These are phyloP conservation scores for Eupithecia insigniata DNA, from an alignment of 2,888 invertebrate genomes.

Conservation along the genomic window DNA sequence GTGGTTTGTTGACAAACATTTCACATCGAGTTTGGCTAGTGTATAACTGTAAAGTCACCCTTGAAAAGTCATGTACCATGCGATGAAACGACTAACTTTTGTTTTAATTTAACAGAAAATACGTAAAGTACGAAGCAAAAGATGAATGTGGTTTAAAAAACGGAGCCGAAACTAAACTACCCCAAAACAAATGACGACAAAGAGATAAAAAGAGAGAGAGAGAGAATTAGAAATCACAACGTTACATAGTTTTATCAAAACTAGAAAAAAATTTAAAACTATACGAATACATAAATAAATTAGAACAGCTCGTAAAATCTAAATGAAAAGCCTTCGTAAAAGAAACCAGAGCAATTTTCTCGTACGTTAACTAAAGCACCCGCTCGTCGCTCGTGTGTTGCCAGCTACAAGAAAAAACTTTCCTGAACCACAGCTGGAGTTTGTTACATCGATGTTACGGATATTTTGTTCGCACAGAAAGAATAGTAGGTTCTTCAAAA, in stretches of 20 bases:
- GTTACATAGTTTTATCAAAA: not conserved
- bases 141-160: not conserved
- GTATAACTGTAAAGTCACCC: too few relatives aligned
- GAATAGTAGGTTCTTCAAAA: not conserved
- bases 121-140: not conserved
- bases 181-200: too few relatives aligned
- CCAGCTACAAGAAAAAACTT: constrained; percentile 28
- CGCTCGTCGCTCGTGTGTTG: constrained; percentile 28
- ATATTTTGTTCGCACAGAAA: constrained; percentile 30
- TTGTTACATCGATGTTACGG: constrained; percentile 25
- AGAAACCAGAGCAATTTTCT: constrained; percentile 5
- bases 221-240: not conserved
- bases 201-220: too few relatives aligned
- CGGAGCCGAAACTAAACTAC: too few relatives aligned
- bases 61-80: too few relatives aligned
- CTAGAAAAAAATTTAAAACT: not conserved
- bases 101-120: not conserved
- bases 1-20: too few relatives aligned
- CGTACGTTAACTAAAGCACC: constrained; percentile 3
- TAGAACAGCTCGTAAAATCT: not conserved
- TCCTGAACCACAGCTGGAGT: constrained; percentile 29
- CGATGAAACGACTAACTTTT: too few relatives aligned
- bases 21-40: too few relatives aligned
- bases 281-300: not conserved
- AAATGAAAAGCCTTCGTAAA: not conserved